Evolutionary conservation across 2,113 vertebrate genomes (phyloP), one percentile per base, ranked within the genome.

Genomic region (Shinisaurus crocodilurus): DNA sequence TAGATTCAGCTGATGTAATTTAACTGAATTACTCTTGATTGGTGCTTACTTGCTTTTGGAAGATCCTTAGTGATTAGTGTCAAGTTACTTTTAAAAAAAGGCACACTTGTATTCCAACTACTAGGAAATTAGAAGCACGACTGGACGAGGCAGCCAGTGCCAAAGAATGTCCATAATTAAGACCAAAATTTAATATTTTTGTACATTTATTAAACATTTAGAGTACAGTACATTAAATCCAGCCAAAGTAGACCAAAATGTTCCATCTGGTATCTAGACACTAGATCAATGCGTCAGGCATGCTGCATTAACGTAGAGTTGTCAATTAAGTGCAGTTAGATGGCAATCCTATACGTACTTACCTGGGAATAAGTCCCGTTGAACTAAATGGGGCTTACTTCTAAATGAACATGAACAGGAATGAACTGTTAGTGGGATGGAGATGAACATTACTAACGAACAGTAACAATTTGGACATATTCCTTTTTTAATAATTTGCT

Each of bases 161-260:
- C 85, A 91, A 91, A 70, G 82, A 74, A 60, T 87, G 63, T 29
- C 34, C 76, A 37, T 57, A 88, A 1, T 89, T 94, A 79, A 93
- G 34, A 65, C 85, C 27, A 0, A 67, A 16, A 91, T 91, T 94
- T 89, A 48, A 45, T 84, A 45, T 29, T 27, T 63, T 50, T 69
- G 63, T 86, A 75, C 27, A 81, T 1, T 0, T 69, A 91, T 79
- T 86, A 34, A 40, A 13, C 29, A 92, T 86, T 90, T 83, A 89
- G 75, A 43, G 93, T 93, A 92, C 79, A 92, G 90, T 43, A 91
- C 89, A 48, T 80, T 72, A 91, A 90, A 91, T 83, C 81, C 48
- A 93, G 91, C 87, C 89, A 85, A 92, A 90, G 23, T 48, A 34
- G 5, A 29, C 48, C 29, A 50, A 82, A 23, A 45, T 43, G 43